phyloP scores from a whole-genome alignment of 2,113 vertebrate genomes.

The Ochotona princeps region DNA sequence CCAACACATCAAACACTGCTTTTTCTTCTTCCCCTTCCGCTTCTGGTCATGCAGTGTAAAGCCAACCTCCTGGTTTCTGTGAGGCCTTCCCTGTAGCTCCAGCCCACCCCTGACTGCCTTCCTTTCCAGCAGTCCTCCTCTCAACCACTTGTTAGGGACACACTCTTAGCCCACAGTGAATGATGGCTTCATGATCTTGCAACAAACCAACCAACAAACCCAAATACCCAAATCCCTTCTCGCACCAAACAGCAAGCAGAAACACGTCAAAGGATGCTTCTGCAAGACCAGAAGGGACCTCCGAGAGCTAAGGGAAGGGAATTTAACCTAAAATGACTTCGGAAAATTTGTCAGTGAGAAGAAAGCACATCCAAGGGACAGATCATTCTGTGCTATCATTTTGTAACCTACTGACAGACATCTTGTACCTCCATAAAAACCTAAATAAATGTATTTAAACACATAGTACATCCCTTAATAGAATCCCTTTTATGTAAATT shows the following conservation, averaged over 20 bases:
- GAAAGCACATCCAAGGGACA: not conserved
- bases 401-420: not conserved
- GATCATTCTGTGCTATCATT: not conserved
- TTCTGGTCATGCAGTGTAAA: not conserved
- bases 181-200: not conserved
- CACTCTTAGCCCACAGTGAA: not conserved
- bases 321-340: slow-evolving; percentile 1
- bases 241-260: not conserved
- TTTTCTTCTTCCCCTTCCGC: not conserved
- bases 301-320: not conserved
- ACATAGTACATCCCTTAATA: not conserved
- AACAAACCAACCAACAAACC: not conserved
- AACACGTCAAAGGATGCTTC: not conserved
- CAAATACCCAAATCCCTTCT: not conserved
- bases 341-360: not conserved
- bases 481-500: not conserved
- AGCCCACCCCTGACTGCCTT: not conserved
- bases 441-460: not conserved
- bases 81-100: not conserved
- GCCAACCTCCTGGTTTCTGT: not conserved
- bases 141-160: not conserved
- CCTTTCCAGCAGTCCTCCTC: not conserved
- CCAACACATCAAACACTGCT: accelerated
- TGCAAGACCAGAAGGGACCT: not conserved
- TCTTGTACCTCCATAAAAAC: not conserved